Base-by-base conservation (phyloP, 2,797 vertebrate genomes). In the Potorous gilbertii region DNA sequence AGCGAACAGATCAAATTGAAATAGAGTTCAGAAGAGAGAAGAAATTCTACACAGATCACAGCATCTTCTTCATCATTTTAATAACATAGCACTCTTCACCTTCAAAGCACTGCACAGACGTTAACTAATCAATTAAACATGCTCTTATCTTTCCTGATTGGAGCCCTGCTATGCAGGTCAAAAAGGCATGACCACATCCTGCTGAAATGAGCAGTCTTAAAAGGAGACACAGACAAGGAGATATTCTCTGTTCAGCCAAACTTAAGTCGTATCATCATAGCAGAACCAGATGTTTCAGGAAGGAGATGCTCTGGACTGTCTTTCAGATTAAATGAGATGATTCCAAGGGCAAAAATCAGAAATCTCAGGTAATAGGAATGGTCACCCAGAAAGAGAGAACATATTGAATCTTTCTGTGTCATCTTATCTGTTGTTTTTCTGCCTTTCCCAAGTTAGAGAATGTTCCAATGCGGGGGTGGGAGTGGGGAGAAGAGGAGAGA, bases 81-180 rank as follows among this genome's bases (percentile, higher is more conserved):
- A 90, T 93, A 90, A 55, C 16, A 87, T 34, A 0, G 9, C 55
- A 1, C 3, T 1, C 28, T 66, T 92, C 91, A 57, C 96, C 91
- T 95, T 95, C 94, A 97, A 95, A 96, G 96, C 5, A 0, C 28
- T 2, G 56, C 1, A 56, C 57, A 0, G 56, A 55, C 13, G 2
- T 54, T 0, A 24, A 3, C 74, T 94, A 1, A 97, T 96, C 95
- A 94, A 95, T 96, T 93, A 95, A 95, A 93, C 93, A 95, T 94
- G 95, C n/a, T 55, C 95, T 93, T 93, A 95, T 93, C 93, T 94
- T 96, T 95, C 56, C 94, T 93, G 94, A 95, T 94, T 93, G 93
- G 89, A 91, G 21, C 89, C 95, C 57, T 57, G 94, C 57, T 12
- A 90, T 2, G 95, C 54, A 0, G 66, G 94, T 93, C 93, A 90